Percentiles rank a stretch among this genome's conserved stretches.
Conservation (phyloP, 2,888 invertebrate genomes). For the Cerceris rybyensis region DNA sequence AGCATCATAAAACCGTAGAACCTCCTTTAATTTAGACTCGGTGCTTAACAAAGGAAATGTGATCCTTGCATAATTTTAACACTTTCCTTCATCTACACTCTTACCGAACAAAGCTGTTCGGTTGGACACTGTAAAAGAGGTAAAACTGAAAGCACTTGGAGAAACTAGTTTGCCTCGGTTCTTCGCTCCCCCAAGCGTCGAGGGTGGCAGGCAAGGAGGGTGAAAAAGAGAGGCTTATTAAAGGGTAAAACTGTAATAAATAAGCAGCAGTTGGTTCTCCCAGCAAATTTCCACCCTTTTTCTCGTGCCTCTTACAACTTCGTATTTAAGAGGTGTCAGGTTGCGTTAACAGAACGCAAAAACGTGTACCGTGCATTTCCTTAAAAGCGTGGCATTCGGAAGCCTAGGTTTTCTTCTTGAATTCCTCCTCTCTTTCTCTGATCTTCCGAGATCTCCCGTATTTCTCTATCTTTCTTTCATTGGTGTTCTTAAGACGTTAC, state of each 20-base stretch:
- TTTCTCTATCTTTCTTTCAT: not conserved
- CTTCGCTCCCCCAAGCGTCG: not conserved
- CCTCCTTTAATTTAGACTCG: no score
- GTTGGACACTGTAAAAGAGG: not conserved
- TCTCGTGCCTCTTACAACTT: not conserved
- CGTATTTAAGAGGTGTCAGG: conserved; percentile 36
- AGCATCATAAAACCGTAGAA: no score
- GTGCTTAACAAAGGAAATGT: no score
- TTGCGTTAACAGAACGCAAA: conserved; percentile 52
- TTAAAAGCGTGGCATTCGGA: conserved; percentile 20
- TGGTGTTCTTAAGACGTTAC: conserved; percentile 15
- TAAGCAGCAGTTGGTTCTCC: conserved; percentile 1
- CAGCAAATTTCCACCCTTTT: not conserved
- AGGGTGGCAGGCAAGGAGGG: not conserved
- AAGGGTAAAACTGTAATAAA: not conserved
- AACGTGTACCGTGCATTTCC: conserved; percentile 33
- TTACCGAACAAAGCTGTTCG: not conserved
- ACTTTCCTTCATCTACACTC: not conserved
- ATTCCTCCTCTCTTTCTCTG: not conserved
- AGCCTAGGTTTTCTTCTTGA: conserved; percentile 10
- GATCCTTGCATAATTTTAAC: no score
- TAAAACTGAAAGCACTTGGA: not conserved
- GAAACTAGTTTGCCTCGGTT: not conserved
- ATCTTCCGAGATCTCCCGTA: not conserved
- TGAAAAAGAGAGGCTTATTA: not conserved